phyloP scores from a whole-genome alignment of 35 echinoderm and acorn worm genomes.

The Amphiura filiformis region DNA sequence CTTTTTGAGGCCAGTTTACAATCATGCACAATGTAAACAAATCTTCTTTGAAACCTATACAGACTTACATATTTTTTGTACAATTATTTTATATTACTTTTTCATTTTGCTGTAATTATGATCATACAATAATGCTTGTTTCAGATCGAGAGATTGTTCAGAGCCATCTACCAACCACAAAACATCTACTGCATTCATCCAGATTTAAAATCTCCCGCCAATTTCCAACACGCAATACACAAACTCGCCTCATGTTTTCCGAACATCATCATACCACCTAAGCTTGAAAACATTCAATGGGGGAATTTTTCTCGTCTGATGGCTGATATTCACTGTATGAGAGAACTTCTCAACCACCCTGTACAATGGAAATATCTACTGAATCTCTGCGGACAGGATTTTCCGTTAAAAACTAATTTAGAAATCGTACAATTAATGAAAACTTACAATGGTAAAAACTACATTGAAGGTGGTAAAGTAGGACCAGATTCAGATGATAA shows the following conservation, averaged over 20 bases:
- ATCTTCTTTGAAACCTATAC: too few species aligned
- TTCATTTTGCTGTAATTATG: too few species aligned
- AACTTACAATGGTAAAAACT: constrained; percentile 45
- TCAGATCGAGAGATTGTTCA: constrained; percentile 44
- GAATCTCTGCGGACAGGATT: constrained; percentile 57
- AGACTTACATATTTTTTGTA: too few species aligned
- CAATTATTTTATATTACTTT: too few species aligned
- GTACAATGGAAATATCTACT: constrained; percentile 56
- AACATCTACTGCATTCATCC: constrained; percentile 79
- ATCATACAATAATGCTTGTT: too few species aligned
- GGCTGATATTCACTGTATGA: constrained; percentile 56
- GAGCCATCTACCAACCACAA: constrained; percentile 70
- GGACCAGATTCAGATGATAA: neutral
- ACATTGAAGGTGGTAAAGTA: constrained; percentile 33
- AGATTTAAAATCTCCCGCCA: constrained; percentile 26
- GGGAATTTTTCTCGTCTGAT: constrained; percentile 31
- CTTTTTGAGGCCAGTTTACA: too few species aligned
- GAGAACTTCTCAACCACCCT: constrained; percentile 16
- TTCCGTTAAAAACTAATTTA: constrained; percentile 64
- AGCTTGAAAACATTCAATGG: constrained; percentile 30
- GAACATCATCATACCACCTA: constrained; percentile 57
- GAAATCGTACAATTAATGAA: constrained; percentile 51
- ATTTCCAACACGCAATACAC: constrained; percentile 34
- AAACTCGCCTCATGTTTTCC: constrained; percentile 32
- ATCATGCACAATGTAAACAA: too few species aligned